phyloP scores from a whole-genome alignment of 1,140 invertebrate genomes.

The Archivesica marissinica region DNA sequence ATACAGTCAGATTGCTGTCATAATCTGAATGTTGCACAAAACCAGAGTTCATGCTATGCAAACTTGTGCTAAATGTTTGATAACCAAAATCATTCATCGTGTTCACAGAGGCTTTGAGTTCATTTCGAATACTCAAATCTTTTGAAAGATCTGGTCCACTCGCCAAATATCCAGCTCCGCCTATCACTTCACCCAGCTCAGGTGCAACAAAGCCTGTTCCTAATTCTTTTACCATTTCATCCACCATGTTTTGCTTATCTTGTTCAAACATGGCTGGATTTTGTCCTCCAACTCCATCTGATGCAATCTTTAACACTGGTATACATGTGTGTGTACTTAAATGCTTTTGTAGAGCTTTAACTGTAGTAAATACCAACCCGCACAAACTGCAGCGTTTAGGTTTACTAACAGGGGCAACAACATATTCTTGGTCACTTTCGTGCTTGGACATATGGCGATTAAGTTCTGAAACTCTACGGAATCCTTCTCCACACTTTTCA shows the following conservation, averaged over 20 bases:
- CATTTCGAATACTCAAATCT: neutral
- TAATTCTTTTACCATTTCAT: slow-evolving; percentile 47
- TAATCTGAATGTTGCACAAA: too few species aligned
- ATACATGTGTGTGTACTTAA: slow-evolving; percentile 32
- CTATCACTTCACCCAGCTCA: neutral
- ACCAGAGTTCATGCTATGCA: too few species aligned
- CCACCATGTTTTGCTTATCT: slow-evolving; percentile 36
- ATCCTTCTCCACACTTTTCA: slow-evolving; percentile 53
- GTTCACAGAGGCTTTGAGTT: neutral
- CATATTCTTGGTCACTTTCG: neutral
- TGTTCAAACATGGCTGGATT: neutral
- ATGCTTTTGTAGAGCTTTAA: slow-evolving; percentile 37
- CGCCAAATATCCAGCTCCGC: too few species aligned
- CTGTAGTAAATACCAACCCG: slow-evolving; percentile 25
- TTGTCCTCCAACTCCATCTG: neutral
- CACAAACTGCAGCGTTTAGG: slow-evolving; percentile 34
- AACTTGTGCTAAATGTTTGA: too few species aligned
- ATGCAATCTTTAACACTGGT: neutral
- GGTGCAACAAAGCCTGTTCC: neutral
- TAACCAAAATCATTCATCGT: neutral
- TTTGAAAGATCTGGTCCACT: neutral
- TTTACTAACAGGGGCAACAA: neutral
- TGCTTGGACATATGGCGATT: slow-evolving; percentile 54
- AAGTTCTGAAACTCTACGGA: slow-evolving; percentile 43
- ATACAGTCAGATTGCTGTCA: too few species aligned